A percentile compares a stretch with the other conserved stretches of the same genome.
Evolutionary conservation across 2,888 invertebrate genomes (phyloP).

Genomic region (Osedax frankpressi): DNA sequence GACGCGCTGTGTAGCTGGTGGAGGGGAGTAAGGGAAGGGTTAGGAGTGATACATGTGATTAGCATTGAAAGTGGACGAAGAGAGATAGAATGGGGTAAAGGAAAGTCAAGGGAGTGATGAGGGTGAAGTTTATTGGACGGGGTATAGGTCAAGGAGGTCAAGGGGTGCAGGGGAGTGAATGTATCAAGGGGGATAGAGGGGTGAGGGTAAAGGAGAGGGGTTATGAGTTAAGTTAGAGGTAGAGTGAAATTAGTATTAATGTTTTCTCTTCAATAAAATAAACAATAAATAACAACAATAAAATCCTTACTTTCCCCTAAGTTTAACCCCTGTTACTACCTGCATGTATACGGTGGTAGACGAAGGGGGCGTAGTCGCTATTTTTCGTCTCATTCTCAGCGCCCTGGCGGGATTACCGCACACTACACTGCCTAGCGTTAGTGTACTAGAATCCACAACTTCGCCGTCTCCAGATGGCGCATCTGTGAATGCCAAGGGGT

Average conservation of each 20-base stretch:
- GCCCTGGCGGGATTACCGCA: constrained; percentile 46
- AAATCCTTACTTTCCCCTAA: too few relatives aligned
- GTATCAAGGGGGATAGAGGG: too few relatives aligned
- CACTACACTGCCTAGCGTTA: constrained; percentile 40
- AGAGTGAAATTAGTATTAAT: too few relatives aligned
- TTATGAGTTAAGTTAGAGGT: too few relatives aligned
- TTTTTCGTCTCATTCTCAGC: constrained; percentile 33
- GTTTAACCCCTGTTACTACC: not conserved
- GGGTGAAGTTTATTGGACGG: not conserved
- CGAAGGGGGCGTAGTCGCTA: not conserved
- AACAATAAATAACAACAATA: not conserved
- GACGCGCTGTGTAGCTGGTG: constrained; percentile 1
- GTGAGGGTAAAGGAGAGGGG: too few relatives aligned
- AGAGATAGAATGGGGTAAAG: not conserved
- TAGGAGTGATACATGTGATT: too few relatives aligned
- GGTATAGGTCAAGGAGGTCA: not conserved
- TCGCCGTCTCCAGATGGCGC: not conserved
- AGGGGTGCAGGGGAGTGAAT: not conserved
- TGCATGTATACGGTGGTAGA: not conserved
- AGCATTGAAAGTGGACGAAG: not conserved
- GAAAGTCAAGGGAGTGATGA: not conserved
- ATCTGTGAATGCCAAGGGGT: too few relatives aligned
- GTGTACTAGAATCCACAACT: constrained; percentile 31
- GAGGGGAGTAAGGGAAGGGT: not conserved
- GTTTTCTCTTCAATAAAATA: too few relatives aligned